Conservation (phyloP, 2,888 invertebrate genomes). For the Drosophila algonquin region DNA sequence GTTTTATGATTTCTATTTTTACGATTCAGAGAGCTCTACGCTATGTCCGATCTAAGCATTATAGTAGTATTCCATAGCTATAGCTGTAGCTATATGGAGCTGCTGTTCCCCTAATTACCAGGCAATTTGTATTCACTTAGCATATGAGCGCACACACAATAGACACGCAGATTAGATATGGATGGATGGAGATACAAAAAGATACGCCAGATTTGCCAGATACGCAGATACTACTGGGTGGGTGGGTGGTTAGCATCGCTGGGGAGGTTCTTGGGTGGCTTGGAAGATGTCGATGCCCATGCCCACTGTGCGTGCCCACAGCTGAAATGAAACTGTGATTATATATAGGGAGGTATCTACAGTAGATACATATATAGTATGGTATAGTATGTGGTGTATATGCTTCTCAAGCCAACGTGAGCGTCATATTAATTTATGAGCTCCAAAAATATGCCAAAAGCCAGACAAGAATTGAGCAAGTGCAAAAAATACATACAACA, state of each 20-base stretch:
- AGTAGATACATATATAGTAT: slow-evolving; percentile 10
- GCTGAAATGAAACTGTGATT: slow-evolving; percentile 18
- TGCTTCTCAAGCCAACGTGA: slow-evolving; percentile 68
- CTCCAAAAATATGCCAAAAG: slow-evolving; percentile 43
- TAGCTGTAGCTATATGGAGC: background rate
- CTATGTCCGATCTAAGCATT: slow-evolving; percentile 24
- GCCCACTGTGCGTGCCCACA: slow-evolving; percentile 60
- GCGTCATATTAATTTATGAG: slow-evolving; percentile 70
- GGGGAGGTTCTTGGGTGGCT: background rate
- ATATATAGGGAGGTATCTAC: slow-evolving; percentile 3
- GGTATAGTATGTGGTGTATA: slow-evolving; percentile 12
- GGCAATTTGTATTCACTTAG: slow-evolving; percentile 60
- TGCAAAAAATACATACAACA: slow-evolving; percentile 24
- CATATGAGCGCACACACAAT: slow-evolving; percentile 43
- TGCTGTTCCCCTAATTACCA: slow-evolving; percentile 54
- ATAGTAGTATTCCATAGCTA: background rate
- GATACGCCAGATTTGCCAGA: background rate
- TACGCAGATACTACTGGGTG: background rate
- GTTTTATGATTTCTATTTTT: slow-evolving; percentile 48
- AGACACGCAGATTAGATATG: slow-evolving; percentile 26
- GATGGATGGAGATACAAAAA: background rate
- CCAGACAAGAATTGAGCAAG: slow-evolving; percentile 40
- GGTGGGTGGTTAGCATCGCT: background rate
- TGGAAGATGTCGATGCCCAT: slow-evolving; percentile 30
- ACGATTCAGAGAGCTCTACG: slow-evolving; percentile 34